phyloP scores from a whole-genome alignment of 64 coral and sea anemone species.

The Montipora sp. region DNA sequence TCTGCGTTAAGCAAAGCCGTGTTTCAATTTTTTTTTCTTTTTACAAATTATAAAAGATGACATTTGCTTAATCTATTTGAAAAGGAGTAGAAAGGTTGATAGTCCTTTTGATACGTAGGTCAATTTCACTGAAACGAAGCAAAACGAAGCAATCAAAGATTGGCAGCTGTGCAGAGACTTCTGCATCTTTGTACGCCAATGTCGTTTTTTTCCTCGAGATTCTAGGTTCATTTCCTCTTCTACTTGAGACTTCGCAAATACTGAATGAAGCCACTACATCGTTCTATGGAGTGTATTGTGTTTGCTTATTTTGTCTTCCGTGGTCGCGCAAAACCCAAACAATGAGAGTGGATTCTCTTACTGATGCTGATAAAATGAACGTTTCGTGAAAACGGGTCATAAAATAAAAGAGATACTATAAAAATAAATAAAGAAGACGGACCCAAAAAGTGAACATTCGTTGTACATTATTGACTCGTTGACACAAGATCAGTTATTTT shows the following conservation, averaged over 20 bases:
- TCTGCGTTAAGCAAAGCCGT: neutral
- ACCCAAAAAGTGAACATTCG: neutral
- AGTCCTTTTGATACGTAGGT: neutral
- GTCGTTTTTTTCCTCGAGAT: too few species aligned
- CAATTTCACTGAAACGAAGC: neutral
- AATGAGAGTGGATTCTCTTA: neutral
- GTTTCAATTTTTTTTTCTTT: neutral
- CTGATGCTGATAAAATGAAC: too few species aligned
- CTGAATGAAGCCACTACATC: neutral
- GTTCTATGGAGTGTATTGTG: neutral
- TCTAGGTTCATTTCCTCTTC: too few species aligned
- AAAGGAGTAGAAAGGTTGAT: neutral
- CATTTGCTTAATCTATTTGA: neutral
- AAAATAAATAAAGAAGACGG: too few species aligned
- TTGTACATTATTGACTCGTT: neutral
- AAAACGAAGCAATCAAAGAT: neutral
- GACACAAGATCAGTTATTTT: neutral
- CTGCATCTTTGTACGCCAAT: too few species aligned
- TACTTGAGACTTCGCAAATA: too few species aligned
- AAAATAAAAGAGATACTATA: neutral
- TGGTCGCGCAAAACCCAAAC: neutral
- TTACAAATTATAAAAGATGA: neutral
- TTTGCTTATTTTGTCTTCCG: neutral
- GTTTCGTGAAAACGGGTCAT: neutral
- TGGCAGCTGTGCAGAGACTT: too few species aligned